phyloP scores from a whole-genome alignment of 2,888 invertebrate genomes.

The Fragum whitleyi region DNA sequence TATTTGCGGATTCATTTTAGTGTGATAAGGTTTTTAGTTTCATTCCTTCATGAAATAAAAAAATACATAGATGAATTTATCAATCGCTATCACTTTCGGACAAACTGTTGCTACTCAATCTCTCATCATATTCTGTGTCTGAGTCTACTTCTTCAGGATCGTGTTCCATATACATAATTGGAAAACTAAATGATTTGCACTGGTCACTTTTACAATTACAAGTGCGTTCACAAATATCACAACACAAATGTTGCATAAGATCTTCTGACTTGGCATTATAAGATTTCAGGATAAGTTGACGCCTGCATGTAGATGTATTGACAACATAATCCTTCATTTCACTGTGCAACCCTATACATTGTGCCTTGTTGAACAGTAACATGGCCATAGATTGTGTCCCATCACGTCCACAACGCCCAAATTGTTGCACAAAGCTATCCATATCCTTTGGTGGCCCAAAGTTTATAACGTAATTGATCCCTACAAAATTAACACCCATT shows the following conservation, averaged over 20 bases:
- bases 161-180: conserved; percentile 9
- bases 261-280: conserved; percentile 35
- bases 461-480: conserved; percentile 46
- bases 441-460: conserved; percentile 56
- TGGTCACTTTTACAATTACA: conserved; percentile 35
- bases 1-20: no score
- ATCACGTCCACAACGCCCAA: conserved; percentile 53
- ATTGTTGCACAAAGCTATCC: conserved; percentile 60
- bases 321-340: conserved; percentile 39
- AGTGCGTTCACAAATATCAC: conserved; percentile 36
- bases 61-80: not conserved
- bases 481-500: conserved; percentile 51
- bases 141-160: conserved; percentile 17
- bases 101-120: not conserved
- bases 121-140: conserved; percentile 16
- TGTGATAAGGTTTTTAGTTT: not conserved
- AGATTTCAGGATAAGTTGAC: conserved; percentile 30
- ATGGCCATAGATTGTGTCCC: conserved; percentile 38
- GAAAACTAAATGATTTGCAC: conserved; percentile 19
- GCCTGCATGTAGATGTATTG: conserved; percentile 32
- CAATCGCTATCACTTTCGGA: not conserved
- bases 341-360: conserved; percentile 28
- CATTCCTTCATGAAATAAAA: not conserved
- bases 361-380: conserved; percentile 44
- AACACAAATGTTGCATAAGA: conserved; percentile 34